Conservation (phyloP, 2,888 invertebrate genomes). For the Drosophila meridiana region DNA sequence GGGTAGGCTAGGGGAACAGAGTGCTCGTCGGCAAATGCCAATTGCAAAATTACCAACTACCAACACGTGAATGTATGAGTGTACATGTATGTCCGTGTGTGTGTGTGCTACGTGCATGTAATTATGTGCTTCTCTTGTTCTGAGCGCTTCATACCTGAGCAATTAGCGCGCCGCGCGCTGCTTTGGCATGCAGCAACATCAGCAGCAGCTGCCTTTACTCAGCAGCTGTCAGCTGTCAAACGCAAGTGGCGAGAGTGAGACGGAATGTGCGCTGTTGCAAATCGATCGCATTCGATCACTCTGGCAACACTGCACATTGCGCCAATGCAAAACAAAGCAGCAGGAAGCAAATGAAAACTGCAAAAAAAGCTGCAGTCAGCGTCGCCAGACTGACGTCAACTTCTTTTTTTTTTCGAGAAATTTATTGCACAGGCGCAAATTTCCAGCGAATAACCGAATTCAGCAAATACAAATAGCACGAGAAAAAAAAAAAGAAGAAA, state of each 20-base stretch:
- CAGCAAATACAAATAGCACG: conserved; percentile 20
- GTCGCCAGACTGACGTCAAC: conserved; percentile 61
- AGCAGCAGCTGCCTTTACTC: conserved; percentile 49
- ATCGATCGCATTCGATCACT: conserved; percentile 49
- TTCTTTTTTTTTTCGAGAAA: conserved; percentile 30
- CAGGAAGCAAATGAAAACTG: conserved; percentile 15
- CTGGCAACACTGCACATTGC: conserved; percentile 43
- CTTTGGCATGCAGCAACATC: conserved; percentile 23
- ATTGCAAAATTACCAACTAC: conserved; percentile 71
- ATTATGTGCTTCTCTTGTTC: conserved; percentile 60
- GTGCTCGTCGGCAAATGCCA: conserved; percentile 34
- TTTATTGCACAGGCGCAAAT: conserved; percentile 45
- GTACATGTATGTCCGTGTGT: conserved; percentile 1
- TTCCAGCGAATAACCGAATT: conserved; percentile 55
- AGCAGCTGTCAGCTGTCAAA: conserved; percentile 61
- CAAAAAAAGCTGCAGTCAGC: conserved; percentile 58
- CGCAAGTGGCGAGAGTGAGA: conserved; percentile 39
- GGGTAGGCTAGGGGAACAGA: conserved; percentile 32
- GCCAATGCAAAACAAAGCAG: conserved; percentile 14
- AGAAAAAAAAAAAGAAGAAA: conserved; percentile 5
- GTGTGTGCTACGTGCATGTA: conserved; percentile 32
- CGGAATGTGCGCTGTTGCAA: conserved; percentile 36
- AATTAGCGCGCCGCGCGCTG: conserved; percentile 68
- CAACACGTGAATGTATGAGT: background rate
- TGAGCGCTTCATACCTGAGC: conserved; percentile 68